These are phyloP conservation scores for Cephus pulcher DNA, from an alignment of 2,888 invertebrate genomes.

Conservation along the genomic window DNA sequence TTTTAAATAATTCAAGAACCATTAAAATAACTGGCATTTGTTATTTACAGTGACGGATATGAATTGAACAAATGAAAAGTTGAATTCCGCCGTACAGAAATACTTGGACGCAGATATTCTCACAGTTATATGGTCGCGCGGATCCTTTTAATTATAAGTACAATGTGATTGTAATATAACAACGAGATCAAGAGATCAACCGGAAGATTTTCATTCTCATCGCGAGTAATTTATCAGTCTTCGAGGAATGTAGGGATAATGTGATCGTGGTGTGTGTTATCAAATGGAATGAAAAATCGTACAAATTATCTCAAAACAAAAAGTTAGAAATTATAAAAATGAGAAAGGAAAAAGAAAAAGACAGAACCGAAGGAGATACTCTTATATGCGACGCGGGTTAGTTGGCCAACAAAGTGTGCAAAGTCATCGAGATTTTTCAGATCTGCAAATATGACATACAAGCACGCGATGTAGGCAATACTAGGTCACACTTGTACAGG, in stretches of 20 bases:
- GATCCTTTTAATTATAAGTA: background rate
- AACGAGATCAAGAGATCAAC: background rate
- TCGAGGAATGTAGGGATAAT: background rate
- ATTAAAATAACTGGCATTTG: background rate
- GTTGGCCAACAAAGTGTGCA: background rate
- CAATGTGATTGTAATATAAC: background rate
- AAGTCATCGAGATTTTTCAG: background rate
- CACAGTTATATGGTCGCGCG: background rate
- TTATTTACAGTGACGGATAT: background rate
- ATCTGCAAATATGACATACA: background rate
- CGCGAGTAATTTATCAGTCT: background rate
- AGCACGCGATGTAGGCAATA: background rate
- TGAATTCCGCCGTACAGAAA: background rate
- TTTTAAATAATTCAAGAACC: background rate
- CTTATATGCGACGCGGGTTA: background rate
- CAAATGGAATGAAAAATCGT: background rate
- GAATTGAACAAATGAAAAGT: too few species aligned
- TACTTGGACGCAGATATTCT: background rate
- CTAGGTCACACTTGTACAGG: background rate
- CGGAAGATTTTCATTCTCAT: background rate
- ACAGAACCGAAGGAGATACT: background rate
- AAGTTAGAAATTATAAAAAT: background rate
- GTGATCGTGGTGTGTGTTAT: background rate
- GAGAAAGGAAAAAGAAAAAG: background rate
- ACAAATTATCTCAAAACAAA: background rate